Percentiles rank a stretch among this genome's conserved stretches.
Evolutionary conservation across 2,113 vertebrate genomes (phyloP).

Genomic region (Syrmaticus mikado): DNA sequence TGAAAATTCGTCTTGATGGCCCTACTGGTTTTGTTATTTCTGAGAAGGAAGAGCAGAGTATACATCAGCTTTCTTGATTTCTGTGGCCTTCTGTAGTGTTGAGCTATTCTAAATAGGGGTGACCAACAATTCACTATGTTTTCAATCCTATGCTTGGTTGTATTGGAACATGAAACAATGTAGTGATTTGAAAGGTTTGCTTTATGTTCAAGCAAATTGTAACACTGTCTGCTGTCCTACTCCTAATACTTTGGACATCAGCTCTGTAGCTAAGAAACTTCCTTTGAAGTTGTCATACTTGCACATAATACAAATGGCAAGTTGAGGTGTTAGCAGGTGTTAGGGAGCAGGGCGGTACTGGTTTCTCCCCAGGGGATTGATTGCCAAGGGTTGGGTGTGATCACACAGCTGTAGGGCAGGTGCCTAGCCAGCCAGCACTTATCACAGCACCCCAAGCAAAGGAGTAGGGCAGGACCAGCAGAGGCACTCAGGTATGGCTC

Average conservation of each 20-base stretch:
- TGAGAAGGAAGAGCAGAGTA: background rate
- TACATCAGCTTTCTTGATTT: background rate
- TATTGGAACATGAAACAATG: background rate
- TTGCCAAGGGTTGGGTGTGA: accelerated
- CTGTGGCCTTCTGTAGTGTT: background rate
- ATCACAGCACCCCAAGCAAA: accelerated
- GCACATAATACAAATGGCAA: background rate
- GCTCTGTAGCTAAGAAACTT: background rate
- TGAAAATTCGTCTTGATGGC: background rate
- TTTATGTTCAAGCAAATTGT: background rate
- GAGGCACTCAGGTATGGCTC: background rate
- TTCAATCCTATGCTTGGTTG: background rate
- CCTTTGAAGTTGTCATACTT: background rate
- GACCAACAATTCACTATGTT: background rate
- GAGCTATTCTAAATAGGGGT: background rate
- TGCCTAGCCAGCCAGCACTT: accelerated
- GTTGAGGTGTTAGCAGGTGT: background rate
- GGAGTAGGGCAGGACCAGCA: accelerated
- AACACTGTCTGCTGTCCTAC: background rate
- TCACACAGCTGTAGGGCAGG: background rate
- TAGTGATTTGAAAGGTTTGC: background rate
- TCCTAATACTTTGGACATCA: background rate
- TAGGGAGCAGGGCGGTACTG: background rate
- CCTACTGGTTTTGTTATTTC: background rate
- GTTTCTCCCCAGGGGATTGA: background rate